Base-by-base conservation (phyloP, 2,113 vertebrate species). In the Macrotus californicus region DNA sequence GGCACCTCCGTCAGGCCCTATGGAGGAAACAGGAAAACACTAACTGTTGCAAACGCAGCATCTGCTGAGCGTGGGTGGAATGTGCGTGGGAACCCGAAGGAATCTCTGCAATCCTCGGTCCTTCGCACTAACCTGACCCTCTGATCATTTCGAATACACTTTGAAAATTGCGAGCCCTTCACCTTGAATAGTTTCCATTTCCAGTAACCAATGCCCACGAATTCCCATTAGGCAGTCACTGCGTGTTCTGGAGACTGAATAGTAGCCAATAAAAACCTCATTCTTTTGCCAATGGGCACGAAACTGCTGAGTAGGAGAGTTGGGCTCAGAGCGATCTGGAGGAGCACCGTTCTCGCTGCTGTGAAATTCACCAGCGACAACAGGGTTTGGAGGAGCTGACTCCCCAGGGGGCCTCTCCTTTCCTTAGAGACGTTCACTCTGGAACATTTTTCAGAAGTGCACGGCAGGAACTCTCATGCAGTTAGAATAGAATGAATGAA, bases 191-290 rank as follows among this genome's bases (percentile, higher is more conserved):
- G 48, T 87, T 89, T 93, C 83, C 52, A 31, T 76, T 84, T 94
- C 84, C 39, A 67, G 75, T 81, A 92, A 92, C 21, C 70, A 87
- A 80, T 34, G 80, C 31, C 50, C 46, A 9, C 12, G 34, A 83
- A 70, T 39, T 73, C 41, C 61, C 76, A 64, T 24, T 18, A 90
- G 66, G 76, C 87, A 48, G 52, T 82, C 54, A 56, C 91, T 93
- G 2, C 70, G 75, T 59, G 43, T 79, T 86, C 94, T 95, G 18
- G 48, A 86, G 19, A 41, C 61, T 56, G 77, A 94, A 34, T 22
- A 52, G 67, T 29, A 52, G 29, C 93, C 94, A 89, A 46, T 76
- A 54, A 94, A 94, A 93, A 83, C 43, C 66, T 15, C 41, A 82
- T 59, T 64, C 15, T 86, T 87, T 50, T 79, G 72, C 87, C 86